A percentile compares a stretch with the other conserved stretches of the same genome.
Conservation (phyloP, 2,797 vertebrate species). For the Xerus rutilus region DNA sequence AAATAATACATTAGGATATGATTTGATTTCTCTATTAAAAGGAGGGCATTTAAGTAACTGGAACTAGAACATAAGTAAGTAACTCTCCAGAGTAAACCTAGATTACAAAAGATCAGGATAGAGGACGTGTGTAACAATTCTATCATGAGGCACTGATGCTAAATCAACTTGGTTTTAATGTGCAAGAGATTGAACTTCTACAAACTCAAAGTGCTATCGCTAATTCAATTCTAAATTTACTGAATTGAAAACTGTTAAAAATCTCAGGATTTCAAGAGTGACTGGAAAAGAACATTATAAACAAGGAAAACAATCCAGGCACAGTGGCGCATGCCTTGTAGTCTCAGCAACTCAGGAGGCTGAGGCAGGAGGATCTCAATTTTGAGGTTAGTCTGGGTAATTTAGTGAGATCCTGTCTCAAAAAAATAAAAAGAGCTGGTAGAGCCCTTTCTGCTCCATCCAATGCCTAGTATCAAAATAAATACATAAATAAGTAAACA, state of each 20-base stretch:
- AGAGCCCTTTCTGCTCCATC: no score
- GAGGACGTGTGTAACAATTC: background rate
- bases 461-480: no score
- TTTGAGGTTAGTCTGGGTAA: no score
- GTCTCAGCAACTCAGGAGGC: no score
- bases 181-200: background rate
- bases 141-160: background rate
- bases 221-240: background rate
- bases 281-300: slow-evolving; percentile 21
- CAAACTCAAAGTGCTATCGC: background rate
- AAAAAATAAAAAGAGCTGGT: no score
- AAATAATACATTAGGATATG: background rate
- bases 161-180: slow-evolving; percentile 26
- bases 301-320: background rate
- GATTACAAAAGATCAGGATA: background rate
- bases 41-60: background rate
- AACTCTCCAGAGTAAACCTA: background rate
- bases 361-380: no score
- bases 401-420: no score
- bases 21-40: slow-evolving; percentile 7
- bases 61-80: slow-evolving; percentile 4
- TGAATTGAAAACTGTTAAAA: slow-evolving; percentile 21
- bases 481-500: no score
- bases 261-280: slow-evolving; percentile 10
- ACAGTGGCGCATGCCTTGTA: no score